Evolutionary conservation across 2,888 invertebrate species (phyloP).

Genomic region (Gari tellinella): DNA sequence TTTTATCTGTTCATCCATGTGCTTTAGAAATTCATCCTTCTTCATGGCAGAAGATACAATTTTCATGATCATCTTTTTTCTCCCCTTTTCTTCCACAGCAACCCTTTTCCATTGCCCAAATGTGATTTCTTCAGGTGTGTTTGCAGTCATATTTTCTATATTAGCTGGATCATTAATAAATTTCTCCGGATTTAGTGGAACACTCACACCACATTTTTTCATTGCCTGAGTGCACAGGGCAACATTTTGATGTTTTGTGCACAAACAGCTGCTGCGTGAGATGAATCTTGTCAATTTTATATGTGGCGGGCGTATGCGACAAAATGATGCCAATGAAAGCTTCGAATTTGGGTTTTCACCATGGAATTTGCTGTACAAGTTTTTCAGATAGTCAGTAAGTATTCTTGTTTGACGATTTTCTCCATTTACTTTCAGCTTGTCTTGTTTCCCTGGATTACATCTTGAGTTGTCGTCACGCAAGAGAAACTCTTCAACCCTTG

Average conservation of each 20-base stretch:
- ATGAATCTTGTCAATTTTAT: constrained; percentile 27
- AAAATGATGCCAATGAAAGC: constrained; percentile 30
- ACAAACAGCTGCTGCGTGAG: constrained; percentile 24
- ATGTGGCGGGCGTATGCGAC: constrained; percentile 34
- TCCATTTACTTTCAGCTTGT: constrained; percentile 18
- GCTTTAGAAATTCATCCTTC: constrained; percentile 15
- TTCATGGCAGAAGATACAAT: neutral
- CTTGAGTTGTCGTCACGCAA: constrained; percentile 33
- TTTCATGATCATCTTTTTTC: constrained; percentile 22
- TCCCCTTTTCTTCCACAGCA: constrained; percentile 24
- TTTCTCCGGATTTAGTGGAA: constrained; percentile 16
- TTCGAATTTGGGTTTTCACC: constrained; percentile 26
- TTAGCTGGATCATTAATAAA: constrained; percentile 14
- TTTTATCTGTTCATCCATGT: constrained; percentile 6
- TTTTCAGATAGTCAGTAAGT: constrained; percentile 26
- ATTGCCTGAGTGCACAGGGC: constrained; percentile 18
- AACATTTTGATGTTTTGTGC: constrained; percentile 33
- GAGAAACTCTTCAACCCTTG: constrained; percentile 18
- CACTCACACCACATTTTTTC: constrained; percentile 4
- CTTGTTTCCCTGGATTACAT: constrained; percentile 27
- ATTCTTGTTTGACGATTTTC: constrained; percentile 19
- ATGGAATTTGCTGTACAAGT: constrained; percentile 15
- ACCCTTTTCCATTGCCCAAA: constrained; percentile 36
- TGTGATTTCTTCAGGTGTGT: constrained; percentile 5
- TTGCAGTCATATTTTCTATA: constrained; percentile 8